Evolutionary conservation across 1,140 invertebrate genomes (phyloP).

Genomic region (Araneus ventricosus): DNA sequence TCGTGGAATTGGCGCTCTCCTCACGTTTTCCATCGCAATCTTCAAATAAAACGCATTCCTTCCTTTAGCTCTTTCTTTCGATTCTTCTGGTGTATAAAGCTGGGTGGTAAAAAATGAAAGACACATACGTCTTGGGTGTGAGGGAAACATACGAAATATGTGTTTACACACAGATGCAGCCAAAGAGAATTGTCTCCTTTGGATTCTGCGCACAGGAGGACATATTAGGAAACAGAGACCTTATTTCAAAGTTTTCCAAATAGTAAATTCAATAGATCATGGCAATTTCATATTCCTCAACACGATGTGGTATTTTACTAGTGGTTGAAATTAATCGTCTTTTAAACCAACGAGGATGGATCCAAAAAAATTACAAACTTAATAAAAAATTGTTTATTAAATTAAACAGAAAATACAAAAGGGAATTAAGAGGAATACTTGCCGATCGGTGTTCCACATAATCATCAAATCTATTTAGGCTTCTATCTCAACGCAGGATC

Average conservation of each 20-base stretch:
- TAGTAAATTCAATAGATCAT: too few species aligned
- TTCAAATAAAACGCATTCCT: neutral
- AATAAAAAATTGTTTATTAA: too few species aligned
- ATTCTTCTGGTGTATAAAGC: neutral
- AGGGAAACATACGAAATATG: neutral
- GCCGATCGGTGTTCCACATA: too few species aligned
- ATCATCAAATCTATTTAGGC: too few species aligned
- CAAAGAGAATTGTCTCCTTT: neutral
- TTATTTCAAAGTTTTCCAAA: neutral
- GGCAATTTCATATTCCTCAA: too few species aligned
- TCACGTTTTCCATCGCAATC: neutral
- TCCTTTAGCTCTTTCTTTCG: neutral
- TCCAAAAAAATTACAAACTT: too few species aligned
- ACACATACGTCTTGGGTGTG: neutral
- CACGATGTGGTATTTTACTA: too few species aligned
- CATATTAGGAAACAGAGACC: neutral
- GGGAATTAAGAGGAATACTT: too few species aligned
- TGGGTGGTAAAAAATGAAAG: neutral
- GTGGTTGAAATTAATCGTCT: too few species aligned
- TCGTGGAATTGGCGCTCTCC: neutral
- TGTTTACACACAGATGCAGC: neutral
- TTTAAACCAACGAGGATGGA: too few species aligned
- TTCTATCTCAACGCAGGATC: too few species aligned
- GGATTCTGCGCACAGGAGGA: neutral
- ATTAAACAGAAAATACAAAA: too few species aligned